These are phyloP conservation scores for Xiphophorus birchmanni DNA, from an alignment of 2,797 vertebrate species.

Conservation along the genomic window DNA sequence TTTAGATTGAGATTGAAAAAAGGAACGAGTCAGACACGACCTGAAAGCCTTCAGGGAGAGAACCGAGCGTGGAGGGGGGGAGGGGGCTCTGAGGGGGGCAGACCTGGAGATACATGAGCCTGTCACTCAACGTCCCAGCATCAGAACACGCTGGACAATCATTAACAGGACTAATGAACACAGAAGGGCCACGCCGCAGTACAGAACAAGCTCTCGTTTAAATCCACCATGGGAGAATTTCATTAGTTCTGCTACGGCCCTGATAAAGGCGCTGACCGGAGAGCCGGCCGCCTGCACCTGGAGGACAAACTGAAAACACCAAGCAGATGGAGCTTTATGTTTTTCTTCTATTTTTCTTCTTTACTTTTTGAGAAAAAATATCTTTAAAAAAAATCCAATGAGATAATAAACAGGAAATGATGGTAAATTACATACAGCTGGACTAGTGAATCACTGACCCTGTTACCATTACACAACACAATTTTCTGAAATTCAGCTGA, in stretches of 20 bases:
- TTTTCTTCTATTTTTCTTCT: background rate
- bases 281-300: background rate
- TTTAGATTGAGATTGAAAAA: conserved; percentile 70
- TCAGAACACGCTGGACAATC: conserved; percentile 72
- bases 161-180: conserved; percentile 79
- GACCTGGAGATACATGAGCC: conserved; percentile 56
- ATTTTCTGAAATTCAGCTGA: background rate
- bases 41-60: conserved; percentile 50
- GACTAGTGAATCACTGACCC: too few relatives aligned
- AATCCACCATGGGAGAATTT: conserved; percentile 34
- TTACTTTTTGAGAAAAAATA: background rate
- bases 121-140: conserved; percentile 70
- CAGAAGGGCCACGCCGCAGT: conserved; percentile 26
- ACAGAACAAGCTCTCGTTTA: conserved; percentile 5
- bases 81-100: conserved; percentile 15
- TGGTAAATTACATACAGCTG: background rate
- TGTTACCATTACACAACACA: background rate
- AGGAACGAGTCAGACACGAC: conserved; percentile 44
- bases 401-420: background rate
- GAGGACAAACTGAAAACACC: background rate
- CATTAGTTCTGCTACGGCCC: conserved; percentile 32
- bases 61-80: background rate
- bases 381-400: background rate
- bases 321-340: background rate
- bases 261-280: background rate